phyloP scores from a whole-genome alignment of 2,797 vertebrate genomes.

The Chiroxiphia lanceolata region DNA sequence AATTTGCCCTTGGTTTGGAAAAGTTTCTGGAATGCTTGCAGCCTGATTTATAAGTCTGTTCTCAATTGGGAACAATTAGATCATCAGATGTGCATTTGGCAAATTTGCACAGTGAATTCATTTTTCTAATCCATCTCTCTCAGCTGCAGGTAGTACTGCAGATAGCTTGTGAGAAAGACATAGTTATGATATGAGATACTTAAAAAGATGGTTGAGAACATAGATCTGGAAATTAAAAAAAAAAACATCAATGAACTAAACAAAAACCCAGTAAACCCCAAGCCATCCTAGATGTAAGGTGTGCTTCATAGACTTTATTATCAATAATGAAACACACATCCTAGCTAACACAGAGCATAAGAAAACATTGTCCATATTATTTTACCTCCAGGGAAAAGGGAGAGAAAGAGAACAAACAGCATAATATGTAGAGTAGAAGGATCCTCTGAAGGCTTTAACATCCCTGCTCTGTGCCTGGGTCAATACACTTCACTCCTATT shows the following conservation, averaged over 20 bases:
- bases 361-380: neutral
- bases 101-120: neutral
- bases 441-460: neutral
- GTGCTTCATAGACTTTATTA: neutral
- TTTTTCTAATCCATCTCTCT: neutral
- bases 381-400: neutral
- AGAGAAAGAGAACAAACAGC: neutral
- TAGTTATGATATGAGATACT: neutral
- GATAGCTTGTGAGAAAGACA: neutral
- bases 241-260: neutral
- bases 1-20: neutral
- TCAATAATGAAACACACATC: slow-evolving; percentile 27
- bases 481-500: neutral
- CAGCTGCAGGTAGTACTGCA: neutral
- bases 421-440: neutral
- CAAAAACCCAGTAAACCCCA: neutral
- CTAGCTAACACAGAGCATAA: neutral
- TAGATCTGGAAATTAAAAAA: neutral
- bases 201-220: neutral
- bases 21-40: neutral
- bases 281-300: neutral
- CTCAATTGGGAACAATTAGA: neutral
- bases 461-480: neutral
- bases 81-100: neutral
- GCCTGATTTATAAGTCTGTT: neutral